Evolutionary conservation across 2,113 vertebrate genomes (phyloP).

Genomic region (Megaceryle torquata): DNA sequence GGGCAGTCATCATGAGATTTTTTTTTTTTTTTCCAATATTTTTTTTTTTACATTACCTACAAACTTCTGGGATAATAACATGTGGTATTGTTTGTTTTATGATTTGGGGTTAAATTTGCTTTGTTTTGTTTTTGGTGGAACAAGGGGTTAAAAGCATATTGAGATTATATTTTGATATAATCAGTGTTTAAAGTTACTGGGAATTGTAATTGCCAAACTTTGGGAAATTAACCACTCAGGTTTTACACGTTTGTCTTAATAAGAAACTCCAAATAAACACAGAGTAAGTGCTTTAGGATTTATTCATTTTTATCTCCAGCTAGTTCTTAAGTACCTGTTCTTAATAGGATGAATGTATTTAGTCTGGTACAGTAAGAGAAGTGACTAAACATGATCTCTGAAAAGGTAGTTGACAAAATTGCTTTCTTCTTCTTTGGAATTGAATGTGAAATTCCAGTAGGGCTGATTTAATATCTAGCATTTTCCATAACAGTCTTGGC

Average conservation of each 20-base stretch:
- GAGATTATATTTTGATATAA: neutral
- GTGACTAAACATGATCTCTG: conserved; percentile 4
- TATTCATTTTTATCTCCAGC: neutral
- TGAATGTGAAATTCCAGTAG: conserved; percentile 32
- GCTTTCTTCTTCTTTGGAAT: conserved; percentile 36
- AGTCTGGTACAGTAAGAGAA: neutral
- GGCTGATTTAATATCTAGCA: neutral
- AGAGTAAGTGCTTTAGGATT: neutral
- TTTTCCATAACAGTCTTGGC: neutral
- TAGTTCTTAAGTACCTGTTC: neutral
- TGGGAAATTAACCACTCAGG: neutral
- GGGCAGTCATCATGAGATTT: conserved; percentile 57
- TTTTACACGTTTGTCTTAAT: neutral
- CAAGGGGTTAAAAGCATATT: neutral
- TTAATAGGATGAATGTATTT: neutral
- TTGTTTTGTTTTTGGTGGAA: neutral
- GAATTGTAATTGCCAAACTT: neutral
- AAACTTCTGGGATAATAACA: conserved; percentile 53
- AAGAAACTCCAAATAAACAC: neutral
- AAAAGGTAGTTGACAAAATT: conserved; percentile 37
- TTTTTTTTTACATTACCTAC: conserved; percentile 39
- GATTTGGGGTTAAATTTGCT: neutral
- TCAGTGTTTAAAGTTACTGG: neutral
- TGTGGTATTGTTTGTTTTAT: conserved; percentile 1
- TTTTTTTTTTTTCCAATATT: conserved; percentile 10